Conservation (phyloP, 1,140 invertebrate species). For the Doryteuthis pealeii region DNA sequence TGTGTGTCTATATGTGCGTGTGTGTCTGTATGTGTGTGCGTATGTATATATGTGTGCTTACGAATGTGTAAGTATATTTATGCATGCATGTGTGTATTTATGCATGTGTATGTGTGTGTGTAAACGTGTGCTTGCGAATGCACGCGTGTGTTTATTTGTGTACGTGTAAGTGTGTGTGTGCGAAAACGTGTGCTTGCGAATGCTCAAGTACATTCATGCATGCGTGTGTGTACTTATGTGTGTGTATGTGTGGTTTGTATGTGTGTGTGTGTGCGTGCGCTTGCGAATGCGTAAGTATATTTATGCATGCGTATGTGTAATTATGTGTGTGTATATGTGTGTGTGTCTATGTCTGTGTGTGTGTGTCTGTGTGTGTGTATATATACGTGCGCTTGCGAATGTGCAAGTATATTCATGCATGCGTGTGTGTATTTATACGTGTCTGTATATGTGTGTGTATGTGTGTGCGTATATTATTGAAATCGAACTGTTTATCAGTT, state of each 20-base stretch:
- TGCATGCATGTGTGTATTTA: neutral
- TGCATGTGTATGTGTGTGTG: neutral
- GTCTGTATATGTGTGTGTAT: too few relatives aligned
- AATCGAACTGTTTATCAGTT: too few relatives aligned
- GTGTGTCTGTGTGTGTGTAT: constrained; percentile 5
- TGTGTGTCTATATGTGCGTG: neutral
- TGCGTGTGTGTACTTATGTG: neutral
- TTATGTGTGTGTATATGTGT: neutral
- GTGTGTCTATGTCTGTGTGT: constrained; percentile 3
- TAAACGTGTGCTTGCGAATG: neutral
- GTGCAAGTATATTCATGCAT: too few relatives aligned
- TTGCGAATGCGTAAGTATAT: too few relatives aligned
- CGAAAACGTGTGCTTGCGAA: too few relatives aligned
- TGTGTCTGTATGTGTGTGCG: neutral
- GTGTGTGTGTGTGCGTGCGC: too few relatives aligned
- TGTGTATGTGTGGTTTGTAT: too few relatives aligned
- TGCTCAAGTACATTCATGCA: too few relatives aligned
- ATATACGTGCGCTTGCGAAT: too few relatives aligned
- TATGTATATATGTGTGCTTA: neutral
- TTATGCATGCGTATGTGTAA: neutral
- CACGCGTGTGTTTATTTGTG: neutral
- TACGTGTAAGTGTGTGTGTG: neutral
- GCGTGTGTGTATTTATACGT: neutral
- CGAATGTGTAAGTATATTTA: too few relatives aligned
- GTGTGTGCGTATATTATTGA: too few relatives aligned